Evolutionary conservation across 2,888 invertebrate species (phyloP).

Genomic region (Abscondita cerata): DNA sequence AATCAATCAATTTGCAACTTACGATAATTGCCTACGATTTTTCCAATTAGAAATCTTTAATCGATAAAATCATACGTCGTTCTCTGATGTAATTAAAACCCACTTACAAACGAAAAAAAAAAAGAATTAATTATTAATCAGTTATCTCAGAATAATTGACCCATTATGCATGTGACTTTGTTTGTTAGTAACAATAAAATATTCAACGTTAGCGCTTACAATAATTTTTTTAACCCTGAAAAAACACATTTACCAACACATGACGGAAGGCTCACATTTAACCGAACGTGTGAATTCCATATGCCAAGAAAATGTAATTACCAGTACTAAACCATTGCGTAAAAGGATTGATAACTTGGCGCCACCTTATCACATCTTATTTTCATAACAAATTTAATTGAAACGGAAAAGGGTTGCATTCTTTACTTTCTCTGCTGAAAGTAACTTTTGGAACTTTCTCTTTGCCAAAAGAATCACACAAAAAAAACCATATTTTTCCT

Average conservation of each 20-base stretch:
- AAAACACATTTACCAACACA: constrained; percentile 13
- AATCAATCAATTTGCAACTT: no score
- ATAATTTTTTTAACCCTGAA: constrained; percentile 8
- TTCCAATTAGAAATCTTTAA: no score
- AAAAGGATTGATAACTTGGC: constrained; percentile 24
- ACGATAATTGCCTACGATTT: no score
- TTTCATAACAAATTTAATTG: no score
- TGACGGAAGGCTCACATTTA: constrained; percentile 20
- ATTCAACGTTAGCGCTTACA: background rate
- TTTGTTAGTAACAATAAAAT: constrained; percentile 1
- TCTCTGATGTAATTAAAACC: no score
- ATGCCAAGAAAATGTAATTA: no score
- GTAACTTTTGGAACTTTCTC: no score
- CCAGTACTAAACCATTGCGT: constrained; percentile 19
- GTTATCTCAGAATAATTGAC: constrained; percentile 1
- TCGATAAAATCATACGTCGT: no score
- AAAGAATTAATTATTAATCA: constrained; percentile 3
- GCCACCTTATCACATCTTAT: constrained; percentile 21
- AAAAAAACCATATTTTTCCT: no score
- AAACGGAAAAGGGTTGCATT: no score
- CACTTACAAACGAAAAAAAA: background rate
- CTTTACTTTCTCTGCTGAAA: no score
- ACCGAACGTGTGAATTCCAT: constrained; percentile 19
- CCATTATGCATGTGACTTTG: constrained; percentile 6
- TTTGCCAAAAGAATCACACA: no score